Conservation (phyloP, 2,888 invertebrate genomes). For the Labia minor region DNA sequence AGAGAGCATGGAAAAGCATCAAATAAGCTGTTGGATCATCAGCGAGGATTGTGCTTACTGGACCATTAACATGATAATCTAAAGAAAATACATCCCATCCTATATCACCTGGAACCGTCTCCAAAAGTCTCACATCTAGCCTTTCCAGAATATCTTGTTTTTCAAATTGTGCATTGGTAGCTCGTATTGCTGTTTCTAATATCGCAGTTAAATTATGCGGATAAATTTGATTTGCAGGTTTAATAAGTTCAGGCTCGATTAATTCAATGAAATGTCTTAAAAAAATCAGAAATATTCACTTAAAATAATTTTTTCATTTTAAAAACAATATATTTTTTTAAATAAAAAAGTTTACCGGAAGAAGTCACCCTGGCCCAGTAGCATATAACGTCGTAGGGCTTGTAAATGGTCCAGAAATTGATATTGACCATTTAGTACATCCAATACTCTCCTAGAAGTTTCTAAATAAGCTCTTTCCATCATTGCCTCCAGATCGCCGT, state of each 20-base stretch:
- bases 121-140: constrained; percentile 67
- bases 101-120: constrained; percentile 55
- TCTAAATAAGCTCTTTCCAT: constrained; percentile 77
- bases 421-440: constrained; percentile 76
- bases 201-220: constrained; percentile 79
- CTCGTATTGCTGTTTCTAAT: constrained; percentile 73
- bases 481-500: constrained; percentile 65
- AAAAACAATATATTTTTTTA: no score
- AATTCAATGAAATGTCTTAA: constrained; percentile 77
- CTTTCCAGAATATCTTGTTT: constrained; percentile 80
- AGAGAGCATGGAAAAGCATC: constrained; percentile 74
- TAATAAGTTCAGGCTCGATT: constrained; percentile 75
- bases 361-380: constrained; percentile 94
- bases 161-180: constrained; percentile 89
- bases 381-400: constrained; percentile 78
- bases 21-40: constrained; percentile 56
- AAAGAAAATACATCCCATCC: constrained; percentile 87
- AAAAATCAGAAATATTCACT: background rate
- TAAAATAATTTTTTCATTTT: no score
- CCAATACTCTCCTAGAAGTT: constrained; percentile 74
- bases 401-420: constrained; percentile 82
- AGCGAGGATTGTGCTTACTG: constrained; percentile 61
- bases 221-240: constrained; percentile 74
- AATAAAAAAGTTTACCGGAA: constrained; percentile 43
- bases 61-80: constrained; percentile 78